Conservation (phyloP, 2,797 vertebrate species). For the Sebastes iracundus region DNA sequence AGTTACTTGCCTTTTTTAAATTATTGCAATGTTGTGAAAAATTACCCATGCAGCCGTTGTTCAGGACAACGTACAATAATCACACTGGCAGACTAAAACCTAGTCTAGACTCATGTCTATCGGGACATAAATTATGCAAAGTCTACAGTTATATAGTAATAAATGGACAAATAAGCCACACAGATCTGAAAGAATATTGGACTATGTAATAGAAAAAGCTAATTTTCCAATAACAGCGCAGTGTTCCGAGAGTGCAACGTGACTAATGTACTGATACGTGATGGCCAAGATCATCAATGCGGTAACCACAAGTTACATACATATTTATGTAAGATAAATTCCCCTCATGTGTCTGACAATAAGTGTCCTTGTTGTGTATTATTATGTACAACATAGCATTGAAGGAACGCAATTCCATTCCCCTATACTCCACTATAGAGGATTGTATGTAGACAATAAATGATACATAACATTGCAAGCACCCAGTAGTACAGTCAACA, state of each 20-base stretch:
- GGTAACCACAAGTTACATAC: no score
- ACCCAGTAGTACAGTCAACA: not conserved
- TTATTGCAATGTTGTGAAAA: not conserved
- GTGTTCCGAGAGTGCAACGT: not conserved
- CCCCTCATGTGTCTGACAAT: not conserved
- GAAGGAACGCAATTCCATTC: no score
- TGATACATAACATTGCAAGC: not conserved
- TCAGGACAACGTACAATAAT: not conserved
- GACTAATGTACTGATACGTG: constrained; percentile 10
- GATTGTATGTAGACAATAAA: not conserved
- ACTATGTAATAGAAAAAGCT: constrained; percentile 10
- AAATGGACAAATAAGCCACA: no score
- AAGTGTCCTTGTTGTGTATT: not conserved
- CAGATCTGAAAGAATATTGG: not conserved
- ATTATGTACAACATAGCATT: no score
- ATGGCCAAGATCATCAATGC: not conserved
- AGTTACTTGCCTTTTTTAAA: constrained; percentile 6
- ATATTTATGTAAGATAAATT: no score
- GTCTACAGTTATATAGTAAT: no score
- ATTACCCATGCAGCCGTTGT: not conserved
- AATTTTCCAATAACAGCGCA: not conserved
- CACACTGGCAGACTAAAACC: not conserved
- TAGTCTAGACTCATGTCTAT: not conserved
- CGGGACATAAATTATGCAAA: not conserved
- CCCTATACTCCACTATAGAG: not conserved